Evolutionary conservation across 2,797 vertebrate species (phyloP).

Genomic region (Holocentrus rufus): DNA sequence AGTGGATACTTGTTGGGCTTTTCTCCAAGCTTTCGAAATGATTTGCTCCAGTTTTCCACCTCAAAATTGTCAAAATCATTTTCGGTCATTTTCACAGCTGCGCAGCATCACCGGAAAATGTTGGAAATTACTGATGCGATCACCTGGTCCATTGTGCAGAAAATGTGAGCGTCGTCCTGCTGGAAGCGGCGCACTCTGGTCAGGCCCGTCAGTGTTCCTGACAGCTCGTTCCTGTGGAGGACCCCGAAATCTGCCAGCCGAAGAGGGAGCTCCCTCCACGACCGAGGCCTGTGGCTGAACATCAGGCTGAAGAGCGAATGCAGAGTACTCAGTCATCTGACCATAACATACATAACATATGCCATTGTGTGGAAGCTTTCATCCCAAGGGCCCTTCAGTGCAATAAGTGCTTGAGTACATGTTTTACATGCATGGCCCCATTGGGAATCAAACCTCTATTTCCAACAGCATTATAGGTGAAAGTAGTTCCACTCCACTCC

Average conservation of each 20-base stretch:
- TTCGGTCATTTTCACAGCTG: neutral
- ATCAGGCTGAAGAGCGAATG: constrained; percentile 84
- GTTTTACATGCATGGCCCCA: neutral
- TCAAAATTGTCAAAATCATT: neutral
- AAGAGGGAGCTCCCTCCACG: constrained; percentile 94
- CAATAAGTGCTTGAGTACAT: neutral
- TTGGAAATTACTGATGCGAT: constrained; percentile 1
- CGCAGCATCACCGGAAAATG: neutral
- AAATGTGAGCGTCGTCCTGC: constrained; percentile 98
- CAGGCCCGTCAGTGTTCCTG: constrained; percentile 89
- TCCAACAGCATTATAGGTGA: neutral
- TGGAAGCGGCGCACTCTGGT: constrained; percentile 94
- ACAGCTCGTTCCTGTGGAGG: constrained; percentile 93
- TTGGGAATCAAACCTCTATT: neutral
- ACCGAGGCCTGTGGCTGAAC: constrained; percentile 92
- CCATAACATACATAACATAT: neutral
- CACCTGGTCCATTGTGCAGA: constrained; percentile 95
- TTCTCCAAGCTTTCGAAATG: neutral
- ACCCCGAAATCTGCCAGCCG: constrained; percentile 95
- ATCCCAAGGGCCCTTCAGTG: neutral
- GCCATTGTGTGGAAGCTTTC: no score
- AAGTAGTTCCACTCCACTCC: no score
- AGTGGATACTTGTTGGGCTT: neutral
- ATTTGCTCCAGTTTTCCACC: no score
- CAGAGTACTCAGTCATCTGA: constrained; percentile 13